These are phyloP conservation scores for Ditula angustiorana DNA, from an alignment of 2,888 invertebrate genomes.

Conservation along the genomic window DNA sequence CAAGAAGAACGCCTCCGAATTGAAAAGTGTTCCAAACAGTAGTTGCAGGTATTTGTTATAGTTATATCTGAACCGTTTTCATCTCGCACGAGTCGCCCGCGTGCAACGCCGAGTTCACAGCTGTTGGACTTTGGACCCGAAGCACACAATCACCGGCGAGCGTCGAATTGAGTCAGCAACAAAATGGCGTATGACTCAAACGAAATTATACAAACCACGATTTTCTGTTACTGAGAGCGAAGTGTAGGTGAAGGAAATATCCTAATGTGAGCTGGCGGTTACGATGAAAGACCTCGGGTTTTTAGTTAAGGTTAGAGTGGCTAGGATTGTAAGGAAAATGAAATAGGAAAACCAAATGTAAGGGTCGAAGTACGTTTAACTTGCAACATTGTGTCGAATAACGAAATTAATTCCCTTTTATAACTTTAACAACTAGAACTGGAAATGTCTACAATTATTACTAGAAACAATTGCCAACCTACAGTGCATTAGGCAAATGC, in stretches of 20 bases:
- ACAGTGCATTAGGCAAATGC: too few relatives aligned
- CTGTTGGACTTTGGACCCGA: constrained; percentile 43
- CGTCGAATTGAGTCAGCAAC: not conserved
- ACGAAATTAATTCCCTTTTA: too few relatives aligned
- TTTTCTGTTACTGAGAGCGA: constrained; percentile 17
- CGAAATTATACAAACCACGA: constrained; percentile 32
- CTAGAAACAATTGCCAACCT: too few relatives aligned
- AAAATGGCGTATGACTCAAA: constrained; percentile 36
- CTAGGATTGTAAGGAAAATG: not conserved
- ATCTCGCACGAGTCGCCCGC: constrained; percentile 28
- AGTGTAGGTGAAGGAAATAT: constrained; percentile 4
- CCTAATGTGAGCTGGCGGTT: not conserved
- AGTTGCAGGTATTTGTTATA: not conserved
- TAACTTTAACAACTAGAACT: too few relatives aligned
- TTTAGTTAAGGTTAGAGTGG: not conserved
- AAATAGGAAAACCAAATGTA: not conserved
- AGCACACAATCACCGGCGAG: constrained; percentile 36
- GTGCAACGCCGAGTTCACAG: constrained; percentile 30
- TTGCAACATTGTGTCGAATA: too few relatives aligned
- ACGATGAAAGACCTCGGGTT: not conserved
- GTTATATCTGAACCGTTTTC: constrained; percentile 21
- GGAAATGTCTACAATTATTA: too few relatives aligned
- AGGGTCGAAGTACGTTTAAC: not conserved
- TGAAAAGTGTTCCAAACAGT: constrained; percentile 13
- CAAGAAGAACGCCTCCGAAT: not conserved